Conservation (phyloP, 1,140 invertebrate genomes). For the Apolygus lucorum region DNA sequence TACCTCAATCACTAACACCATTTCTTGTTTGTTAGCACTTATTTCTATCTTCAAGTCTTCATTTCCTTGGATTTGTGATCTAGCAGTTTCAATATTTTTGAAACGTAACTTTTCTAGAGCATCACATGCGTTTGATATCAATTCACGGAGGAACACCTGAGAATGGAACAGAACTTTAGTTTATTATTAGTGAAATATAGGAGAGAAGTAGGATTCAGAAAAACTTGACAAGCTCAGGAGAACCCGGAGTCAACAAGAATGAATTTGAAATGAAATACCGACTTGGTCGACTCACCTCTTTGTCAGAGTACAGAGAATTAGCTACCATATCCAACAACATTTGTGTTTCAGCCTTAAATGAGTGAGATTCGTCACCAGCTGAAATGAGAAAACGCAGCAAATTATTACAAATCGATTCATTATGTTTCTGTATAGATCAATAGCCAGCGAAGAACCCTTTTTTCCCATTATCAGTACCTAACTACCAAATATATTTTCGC, state of each 20-base stretch:
- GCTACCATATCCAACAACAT: conserved; percentile 96
- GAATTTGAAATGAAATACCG: neutral
- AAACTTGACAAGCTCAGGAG: neutral
- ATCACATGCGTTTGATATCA: conserved; percentile 96
- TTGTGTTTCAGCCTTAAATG: conserved; percentile 89
- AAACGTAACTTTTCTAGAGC: conserved; percentile 88
- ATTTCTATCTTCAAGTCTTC: conserved; percentile 75
- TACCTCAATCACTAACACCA: conserved; percentile 79
- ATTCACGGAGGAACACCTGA: conserved; percentile 86
- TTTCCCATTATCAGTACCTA: too few species aligned
- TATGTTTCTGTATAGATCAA: too few species aligned
- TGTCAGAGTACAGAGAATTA: conserved; percentile 92
- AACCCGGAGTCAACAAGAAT: neutral
- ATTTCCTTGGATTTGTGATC: too few species aligned
- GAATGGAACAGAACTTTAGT: conserved; percentile 31
- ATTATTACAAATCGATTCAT: too few species aligned
- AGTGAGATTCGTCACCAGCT: neutral
- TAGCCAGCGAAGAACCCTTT: too few species aligned
- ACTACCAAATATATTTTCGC: too few species aligned
- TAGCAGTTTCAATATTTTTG: conserved; percentile 53
- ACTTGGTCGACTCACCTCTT: conserved; percentile 59
- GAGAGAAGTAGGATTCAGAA: neutral
- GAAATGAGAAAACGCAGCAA: too few species aligned
- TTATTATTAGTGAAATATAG: conserved; percentile 9
- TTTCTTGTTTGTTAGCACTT: conserved; percentile 74